phyloP scores from a whole-genome alignment of 2,888 invertebrate species.

The Neoitamus cyanurus region DNA sequence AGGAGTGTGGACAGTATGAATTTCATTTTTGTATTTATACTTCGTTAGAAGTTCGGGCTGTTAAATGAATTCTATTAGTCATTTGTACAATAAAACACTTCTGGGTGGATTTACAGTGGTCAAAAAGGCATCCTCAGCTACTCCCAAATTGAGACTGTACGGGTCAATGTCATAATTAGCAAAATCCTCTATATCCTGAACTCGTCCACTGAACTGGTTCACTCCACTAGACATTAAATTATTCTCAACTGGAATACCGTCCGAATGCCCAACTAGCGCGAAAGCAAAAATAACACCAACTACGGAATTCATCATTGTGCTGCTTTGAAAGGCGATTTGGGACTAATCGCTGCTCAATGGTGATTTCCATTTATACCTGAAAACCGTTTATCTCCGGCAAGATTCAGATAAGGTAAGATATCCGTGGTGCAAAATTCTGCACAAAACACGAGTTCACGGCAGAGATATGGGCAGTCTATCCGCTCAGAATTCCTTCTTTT shows the following conservation, averaged over 20 bases:
- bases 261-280: neutral
- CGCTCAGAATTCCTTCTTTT: neutral
- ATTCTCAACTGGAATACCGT: neutral
- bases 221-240: neutral
- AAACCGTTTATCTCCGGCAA: neutral
- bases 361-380: neutral
- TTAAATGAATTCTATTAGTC: neutral
- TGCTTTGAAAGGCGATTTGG: neutral
- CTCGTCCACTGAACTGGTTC: constrained; percentile 5
- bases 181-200: constrained; percentile 10
- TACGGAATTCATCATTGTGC: neutral
- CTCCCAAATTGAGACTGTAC: neutral
- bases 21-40: constrained; percentile 75
- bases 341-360: neutral
- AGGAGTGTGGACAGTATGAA: constrained; percentile 73
- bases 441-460: neutral
- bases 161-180: constrained; percentile 20
- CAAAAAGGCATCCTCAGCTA: neutral
- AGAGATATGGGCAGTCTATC: neutral
- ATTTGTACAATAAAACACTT: neutral
- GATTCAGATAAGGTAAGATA: neutral
- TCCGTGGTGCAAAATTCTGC: neutral
- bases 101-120: neutral
- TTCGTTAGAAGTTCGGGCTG: constrained; percentile 69
- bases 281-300: neutral